Percentiles rank a stretch among this genome's conserved stretches.
phyloP scores from a whole-genome alignment of 2,113 vertebrate genomes.

The Ia io region DNA sequence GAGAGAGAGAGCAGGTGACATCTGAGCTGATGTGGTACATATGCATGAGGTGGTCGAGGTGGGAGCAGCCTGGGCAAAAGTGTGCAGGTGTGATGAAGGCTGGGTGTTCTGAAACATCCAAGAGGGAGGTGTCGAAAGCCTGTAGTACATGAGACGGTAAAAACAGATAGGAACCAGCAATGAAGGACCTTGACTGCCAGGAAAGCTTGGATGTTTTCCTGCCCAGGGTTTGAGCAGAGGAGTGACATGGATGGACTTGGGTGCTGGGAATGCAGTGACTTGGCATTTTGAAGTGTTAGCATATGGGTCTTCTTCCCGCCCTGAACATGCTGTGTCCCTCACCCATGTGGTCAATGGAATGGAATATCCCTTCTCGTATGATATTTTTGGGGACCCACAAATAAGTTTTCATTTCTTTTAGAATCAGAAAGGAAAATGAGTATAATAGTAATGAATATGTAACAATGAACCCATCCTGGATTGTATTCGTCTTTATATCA shows the following conservation, averaged over 20 bases:
- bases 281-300: neutral
- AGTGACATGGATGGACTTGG: too few relatives aligned
- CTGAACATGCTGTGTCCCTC: neutral
- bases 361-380: too few relatives aligned
- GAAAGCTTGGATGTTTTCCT: neutral
- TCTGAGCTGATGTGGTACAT: neutral
- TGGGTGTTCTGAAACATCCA: neutral
- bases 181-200: neutral
- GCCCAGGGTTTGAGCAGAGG: neutral
- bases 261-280: neutral
- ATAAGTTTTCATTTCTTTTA: constrained; percentile 4
- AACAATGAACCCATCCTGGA: neutral
- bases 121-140: neutral
- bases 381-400: neutral
- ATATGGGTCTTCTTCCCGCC: neutral
- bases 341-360: neutral
- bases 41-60: fast-evolving
- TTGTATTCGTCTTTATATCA: neutral
- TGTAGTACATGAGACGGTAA: neutral
- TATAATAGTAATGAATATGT: neutral
- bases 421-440: neutral
- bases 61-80: neutral
- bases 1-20: neutral
- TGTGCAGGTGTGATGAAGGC: neutral
- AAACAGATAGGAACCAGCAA: neutral